Evolutionary conservation across 2,113 vertebrate genomes (phyloP).

Genomic region (Centropristis striata): DNA sequence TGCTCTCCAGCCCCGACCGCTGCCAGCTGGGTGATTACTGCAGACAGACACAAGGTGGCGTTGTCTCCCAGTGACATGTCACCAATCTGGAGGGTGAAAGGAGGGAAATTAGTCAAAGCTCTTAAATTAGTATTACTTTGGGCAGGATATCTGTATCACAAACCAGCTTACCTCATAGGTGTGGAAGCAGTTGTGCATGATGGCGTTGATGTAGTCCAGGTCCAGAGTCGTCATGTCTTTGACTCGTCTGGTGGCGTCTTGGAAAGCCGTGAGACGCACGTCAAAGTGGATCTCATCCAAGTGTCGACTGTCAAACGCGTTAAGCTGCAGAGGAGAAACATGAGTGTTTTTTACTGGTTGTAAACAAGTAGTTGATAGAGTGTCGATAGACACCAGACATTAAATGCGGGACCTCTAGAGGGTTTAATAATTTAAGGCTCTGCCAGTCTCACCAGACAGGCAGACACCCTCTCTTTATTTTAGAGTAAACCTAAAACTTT

Average conservation of each 20-base stretch:
- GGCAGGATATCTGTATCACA: no score
- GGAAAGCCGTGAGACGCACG: conserved; percentile 91
- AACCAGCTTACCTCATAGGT: conserved; percentile 89
- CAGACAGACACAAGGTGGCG: conserved; percentile 91
- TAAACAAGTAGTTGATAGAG: neutral
- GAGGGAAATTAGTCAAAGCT: conserved; percentile 5
- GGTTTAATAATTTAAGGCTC: neutral
- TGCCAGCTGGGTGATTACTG: conserved; percentile 87
- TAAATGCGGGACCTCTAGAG: neutral
- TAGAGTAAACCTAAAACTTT: no score
- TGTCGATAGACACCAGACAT: neutral
- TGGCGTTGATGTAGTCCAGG: conserved; percentile 86
- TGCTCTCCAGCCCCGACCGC: conserved; percentile 84
- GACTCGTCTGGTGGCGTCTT: conserved; percentile 85
- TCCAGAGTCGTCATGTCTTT: conserved; percentile 91
- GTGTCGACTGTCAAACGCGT: conserved; percentile 93
- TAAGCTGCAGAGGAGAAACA: conserved; percentile 85
- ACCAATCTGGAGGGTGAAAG: conserved; percentile 85
- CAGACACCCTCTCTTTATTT: no score
- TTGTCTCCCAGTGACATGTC: conserved; percentile 97
- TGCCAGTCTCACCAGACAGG: no score
- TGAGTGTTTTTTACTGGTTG: fast-evolving
- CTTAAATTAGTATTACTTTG: no score
- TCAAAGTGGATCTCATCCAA: conserved; percentile 96
- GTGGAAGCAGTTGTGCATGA: conserved; percentile 97